Percentiles rank a stretch among this genome's conserved stretches.
Conservation (phyloP, 2,888 invertebrate genomes). For the Thelaira solivaga region DNA sequence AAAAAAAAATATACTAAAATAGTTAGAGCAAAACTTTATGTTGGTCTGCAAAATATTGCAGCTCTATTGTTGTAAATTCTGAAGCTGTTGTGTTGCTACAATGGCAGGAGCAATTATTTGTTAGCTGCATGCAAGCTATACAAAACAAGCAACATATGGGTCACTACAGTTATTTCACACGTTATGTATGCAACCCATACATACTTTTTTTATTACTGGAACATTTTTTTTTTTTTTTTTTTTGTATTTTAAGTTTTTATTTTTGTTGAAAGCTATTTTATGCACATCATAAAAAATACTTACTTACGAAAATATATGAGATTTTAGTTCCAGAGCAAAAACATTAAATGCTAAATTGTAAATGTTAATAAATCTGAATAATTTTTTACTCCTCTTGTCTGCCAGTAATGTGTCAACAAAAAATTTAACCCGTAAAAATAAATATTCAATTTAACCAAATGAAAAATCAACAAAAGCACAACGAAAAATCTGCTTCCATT, state of each 20-base stretch:
- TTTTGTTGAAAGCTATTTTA: slow-evolving; percentile 13
- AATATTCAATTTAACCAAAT: slow-evolving; percentile 4
- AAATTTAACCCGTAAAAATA: neutral
- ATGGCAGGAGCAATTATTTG: slow-evolving; percentile 11
- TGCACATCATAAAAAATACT: slow-evolving; percentile 4
- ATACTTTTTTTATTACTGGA: neutral
- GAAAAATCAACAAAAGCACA: neutral
- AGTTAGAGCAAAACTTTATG: slow-evolving; percentile 39
- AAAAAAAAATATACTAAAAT: slow-evolving; percentile 5
- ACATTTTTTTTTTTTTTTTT: neutral
- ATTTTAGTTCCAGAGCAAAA: neutral
- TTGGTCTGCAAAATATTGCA: neutral
- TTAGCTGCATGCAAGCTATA: slow-evolving; percentile 16
- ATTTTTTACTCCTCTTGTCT: neutral
- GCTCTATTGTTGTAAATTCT: slow-evolving; percentile 9
- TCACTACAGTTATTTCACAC: slow-evolving; percentile 15
- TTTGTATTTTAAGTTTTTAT: neutral
- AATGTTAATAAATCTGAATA: neutral
- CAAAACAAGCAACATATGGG: slow-evolving; percentile 20
- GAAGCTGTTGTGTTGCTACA: neutral
- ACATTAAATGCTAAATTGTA: slow-evolving; percentile 25
- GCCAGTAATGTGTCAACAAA: slow-evolving; percentile 6
- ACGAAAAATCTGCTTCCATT: neutral
- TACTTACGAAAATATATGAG: neutral
- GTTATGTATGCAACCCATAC: neutral